phyloP scores from a whole-genome alignment of 2,888 invertebrate species.

The Podotricha telesiphe region DNA sequence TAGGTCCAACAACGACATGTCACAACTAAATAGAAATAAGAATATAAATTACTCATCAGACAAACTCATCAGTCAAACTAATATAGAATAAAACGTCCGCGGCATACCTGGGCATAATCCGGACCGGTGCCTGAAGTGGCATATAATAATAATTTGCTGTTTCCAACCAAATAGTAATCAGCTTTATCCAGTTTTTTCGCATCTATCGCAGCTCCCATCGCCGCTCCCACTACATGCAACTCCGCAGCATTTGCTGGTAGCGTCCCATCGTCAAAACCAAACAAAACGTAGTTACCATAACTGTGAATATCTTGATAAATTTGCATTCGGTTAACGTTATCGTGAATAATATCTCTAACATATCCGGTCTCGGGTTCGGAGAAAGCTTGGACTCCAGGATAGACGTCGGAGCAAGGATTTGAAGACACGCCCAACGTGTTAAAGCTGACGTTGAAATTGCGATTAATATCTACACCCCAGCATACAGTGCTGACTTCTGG shows the following conservation, averaged over 20 bases:
- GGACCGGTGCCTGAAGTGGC: slow-evolving; percentile 60
- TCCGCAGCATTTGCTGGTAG: slow-evolving; percentile 51
- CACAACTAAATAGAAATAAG: too few relatives aligned
- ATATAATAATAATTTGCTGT: slow-evolving; percentile 58
- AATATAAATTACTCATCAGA: too few relatives aligned
- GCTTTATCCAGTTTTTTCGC: slow-evolving; percentile 52
- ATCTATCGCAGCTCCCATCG: slow-evolving; percentile 63
- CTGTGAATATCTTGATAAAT: slow-evolving; percentile 86
- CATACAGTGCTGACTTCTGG: slow-evolving; percentile 50
- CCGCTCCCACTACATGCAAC: slow-evolving; percentile 55
- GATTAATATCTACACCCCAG: slow-evolving; percentile 59
- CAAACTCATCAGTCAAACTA: too few relatives aligned
- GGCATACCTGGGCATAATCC: slow-evolving; percentile 60
- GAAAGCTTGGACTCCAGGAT: slow-evolving; percentile 83
- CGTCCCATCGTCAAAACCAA: slow-evolving; percentile 82
- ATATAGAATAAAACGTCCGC: too few relatives aligned
- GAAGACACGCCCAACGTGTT: slow-evolving; percentile 54
- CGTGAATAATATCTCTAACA: slow-evolving; percentile 80
- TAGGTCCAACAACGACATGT: too few relatives aligned
- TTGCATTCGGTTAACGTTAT: slow-evolving; percentile 52
- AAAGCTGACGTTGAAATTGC: slow-evolving; percentile 59
- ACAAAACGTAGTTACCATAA: slow-evolving; percentile 85
- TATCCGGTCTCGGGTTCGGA: slow-evolving; percentile 85
- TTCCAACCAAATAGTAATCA: slow-evolving; percentile 58
- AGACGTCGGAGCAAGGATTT: slow-evolving; percentile 83